Conservation (phyloP, 2,797 vertebrate species). For the Ibycter americanus region DNA sequence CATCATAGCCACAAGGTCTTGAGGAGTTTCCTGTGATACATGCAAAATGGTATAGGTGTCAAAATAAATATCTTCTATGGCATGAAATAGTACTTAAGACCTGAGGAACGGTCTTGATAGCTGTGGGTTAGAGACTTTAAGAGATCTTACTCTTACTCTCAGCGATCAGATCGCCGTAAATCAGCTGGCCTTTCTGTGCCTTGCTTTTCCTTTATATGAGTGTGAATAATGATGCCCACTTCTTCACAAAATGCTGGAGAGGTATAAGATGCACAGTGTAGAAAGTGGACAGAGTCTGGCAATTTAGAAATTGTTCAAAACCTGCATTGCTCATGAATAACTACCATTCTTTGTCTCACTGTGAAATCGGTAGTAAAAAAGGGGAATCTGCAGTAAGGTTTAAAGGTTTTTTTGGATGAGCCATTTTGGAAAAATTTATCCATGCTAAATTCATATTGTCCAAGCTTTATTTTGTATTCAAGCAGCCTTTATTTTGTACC, state of each 20-base stretch:
- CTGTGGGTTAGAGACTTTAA: neutral
- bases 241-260: neutral
- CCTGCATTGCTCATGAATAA: neutral
- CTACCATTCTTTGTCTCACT: fast-evolving
- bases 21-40: neutral
- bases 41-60: neutral
- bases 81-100: neutral
- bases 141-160: neutral
- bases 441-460: neutral
- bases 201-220: neutral
- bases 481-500: neutral
- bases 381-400: fast-evolving
- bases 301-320: neutral
- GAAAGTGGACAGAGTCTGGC: neutral
- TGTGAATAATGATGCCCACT: neutral
- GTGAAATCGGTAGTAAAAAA: neutral
- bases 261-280: neutral
- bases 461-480: neutral
- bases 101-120: neutral
- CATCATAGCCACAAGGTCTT: neutral
- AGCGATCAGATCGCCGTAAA: neutral
- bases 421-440: neutral
- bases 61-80: neutral
- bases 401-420: neutral
- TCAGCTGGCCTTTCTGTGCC: neutral